Evolutionary conservation across 2,113 vertebrate genomes (phyloP), one percentile per base, ranked within the genome.

Genomic region (Oryzias melastigma): DNA sequence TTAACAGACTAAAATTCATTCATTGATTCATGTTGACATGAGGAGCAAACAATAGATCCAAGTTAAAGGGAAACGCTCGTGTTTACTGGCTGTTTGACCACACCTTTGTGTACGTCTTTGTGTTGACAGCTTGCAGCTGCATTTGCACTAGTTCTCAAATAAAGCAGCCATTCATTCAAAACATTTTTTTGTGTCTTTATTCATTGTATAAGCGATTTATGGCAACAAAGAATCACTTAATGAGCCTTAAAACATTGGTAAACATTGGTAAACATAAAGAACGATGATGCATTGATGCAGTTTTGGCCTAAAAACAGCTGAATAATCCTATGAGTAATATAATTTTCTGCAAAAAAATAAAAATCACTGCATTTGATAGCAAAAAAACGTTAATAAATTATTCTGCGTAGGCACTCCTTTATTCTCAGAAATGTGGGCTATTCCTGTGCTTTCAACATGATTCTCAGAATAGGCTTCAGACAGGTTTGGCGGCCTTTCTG

Each of bases 61-160:
- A 35, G 35, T 19, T 65, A 58, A 20, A 62, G 24, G 7, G 24
- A 4, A 20, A 58, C 14, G 6, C 14, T 57, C n/a, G 49, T 29
- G 4, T 41, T 2, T 12, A 20, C 42, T 56, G 15, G 13, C 5
- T 62, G 42, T 58, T 15, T 52, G 13, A 10, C 40, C 35, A 35
- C 35, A 5, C 60, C 18, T 7, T 16, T 46, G 14, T 56, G 13
- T 58, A 12, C 7, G 20, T 12, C 58, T 69, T 64, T 7, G 18
- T 44, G 61, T 25, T 22, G 10, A 20, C 64, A 18, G 44, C 22
- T 27, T 14, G 40, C 24, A 24, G 54, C 14, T 48, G 7, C 17
- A 56, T 75, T 82, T 83, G 68, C 70, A 86, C 58, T 51, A 62
- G 7, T 22, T 59, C 24, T 52, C 19, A 41, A 87, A 88, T 87